A percentile compares a stretch with the other conserved stretches of the same genome.
These are phyloP conservation scores for Synodontis membranacea DNA, from an alignment of 2,113 vertebrate genomes.

Conservation along the genomic window DNA sequence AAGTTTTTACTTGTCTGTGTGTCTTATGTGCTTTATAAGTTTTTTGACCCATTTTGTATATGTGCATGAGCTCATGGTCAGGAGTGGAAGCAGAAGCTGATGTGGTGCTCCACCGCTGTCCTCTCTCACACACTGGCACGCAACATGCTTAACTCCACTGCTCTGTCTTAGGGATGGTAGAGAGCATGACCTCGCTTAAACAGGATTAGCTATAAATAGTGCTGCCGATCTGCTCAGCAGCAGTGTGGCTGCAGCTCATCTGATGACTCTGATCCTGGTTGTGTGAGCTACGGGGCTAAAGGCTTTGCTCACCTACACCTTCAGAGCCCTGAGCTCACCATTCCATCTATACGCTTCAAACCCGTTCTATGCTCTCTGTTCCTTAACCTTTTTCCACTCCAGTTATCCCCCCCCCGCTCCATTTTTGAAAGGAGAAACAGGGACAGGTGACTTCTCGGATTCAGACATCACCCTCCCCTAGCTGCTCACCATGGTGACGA, in stretches of 20 bases:
- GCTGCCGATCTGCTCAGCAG: slow-evolving; percentile 55
- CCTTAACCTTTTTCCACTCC: background rate
- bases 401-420: slow-evolving; percentile 3
- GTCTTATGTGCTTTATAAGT: background rate
- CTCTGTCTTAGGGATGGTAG: slow-evolving; percentile 61
- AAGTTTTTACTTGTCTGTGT: background rate
- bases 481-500: slow-evolving; percentile 35
- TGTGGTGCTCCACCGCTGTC: slow-evolving; percentile 22
- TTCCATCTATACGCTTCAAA: background rate
- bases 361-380: background rate
- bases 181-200: slow-evolving; percentile 64
- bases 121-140: slow-evolving; percentile 38
- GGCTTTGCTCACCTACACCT: slow-evolving; percentile 9
- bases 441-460: slow-evolving; percentile 18
- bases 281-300: slow-evolving; percentile 36
- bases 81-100: slow-evolving; percentile 23
- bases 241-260: slow-evolving; percentile 47
- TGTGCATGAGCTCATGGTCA: background rate
- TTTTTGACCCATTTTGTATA: background rate
- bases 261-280: slow-evolving; percentile 35
- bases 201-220: slow-evolving; percentile 68
- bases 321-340: slow-evolving; percentile 1
- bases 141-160: slow-evolving; percentile 57
- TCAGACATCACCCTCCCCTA: slow-evolving; percentile 5
- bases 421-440: slow-evolving; percentile 17